phyloP scores from a whole-genome alignment of 2,888 invertebrate genomes.

The Pristionchus fissidentatus region DNA sequence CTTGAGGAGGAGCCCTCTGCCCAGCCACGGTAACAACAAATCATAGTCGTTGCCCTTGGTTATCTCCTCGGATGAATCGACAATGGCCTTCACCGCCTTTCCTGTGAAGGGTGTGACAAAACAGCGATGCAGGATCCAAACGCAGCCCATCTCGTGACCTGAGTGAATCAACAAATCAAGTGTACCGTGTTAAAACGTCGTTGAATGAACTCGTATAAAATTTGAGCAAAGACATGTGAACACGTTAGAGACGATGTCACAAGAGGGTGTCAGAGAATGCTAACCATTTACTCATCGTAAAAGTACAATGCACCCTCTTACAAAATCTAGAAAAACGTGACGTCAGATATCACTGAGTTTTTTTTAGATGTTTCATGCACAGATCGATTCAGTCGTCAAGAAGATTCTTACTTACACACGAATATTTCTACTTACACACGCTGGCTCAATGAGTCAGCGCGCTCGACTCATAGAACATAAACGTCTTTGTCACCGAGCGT shows the following conservation, averaged over 20 bases:
- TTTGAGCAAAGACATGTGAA: too few species aligned
- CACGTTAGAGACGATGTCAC: too few species aligned
- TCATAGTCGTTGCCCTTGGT: constrained; percentile 45
- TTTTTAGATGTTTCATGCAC: background rate
- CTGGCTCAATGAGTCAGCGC: too few species aligned
- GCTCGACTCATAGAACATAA: too few species aligned
- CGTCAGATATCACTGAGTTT: background rate
- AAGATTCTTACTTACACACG: too few species aligned
- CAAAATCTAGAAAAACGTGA: background rate
- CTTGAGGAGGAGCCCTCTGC: constrained; percentile 45
- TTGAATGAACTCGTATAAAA: too few species aligned
- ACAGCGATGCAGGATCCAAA: constrained; percentile 30
- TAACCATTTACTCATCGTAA: too few species aligned
- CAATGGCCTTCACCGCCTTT: constrained; percentile 32
- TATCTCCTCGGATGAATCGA: constrained; percentile 45
- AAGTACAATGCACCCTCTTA: background rate
- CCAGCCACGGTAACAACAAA: constrained; percentile 34
- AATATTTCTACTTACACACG: too few species aligned
- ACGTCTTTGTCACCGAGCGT: too few species aligned
- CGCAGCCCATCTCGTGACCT: constrained; percentile 8
- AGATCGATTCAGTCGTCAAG: background rate
- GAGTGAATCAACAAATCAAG: too few species aligned
- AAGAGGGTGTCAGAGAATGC: too few species aligned
- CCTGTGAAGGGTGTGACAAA: constrained; percentile 36
- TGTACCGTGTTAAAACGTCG: too few species aligned